Evolutionary conservation across 2,113 vertebrate species (phyloP).

Genomic region (Pollachius pollachius): DNA sequence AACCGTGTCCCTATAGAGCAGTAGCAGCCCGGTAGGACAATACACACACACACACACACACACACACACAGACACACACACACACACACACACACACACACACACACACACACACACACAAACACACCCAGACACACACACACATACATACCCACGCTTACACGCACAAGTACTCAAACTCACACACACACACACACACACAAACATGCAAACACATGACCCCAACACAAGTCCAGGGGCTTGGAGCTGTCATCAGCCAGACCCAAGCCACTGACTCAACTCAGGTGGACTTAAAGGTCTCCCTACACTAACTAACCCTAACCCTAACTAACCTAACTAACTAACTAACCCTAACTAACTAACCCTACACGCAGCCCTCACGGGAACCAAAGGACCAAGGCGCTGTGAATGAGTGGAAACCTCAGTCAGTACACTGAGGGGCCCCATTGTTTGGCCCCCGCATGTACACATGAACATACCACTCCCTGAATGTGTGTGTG

Average conservation of each 20-base stretch:
- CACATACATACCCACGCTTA: not conserved
- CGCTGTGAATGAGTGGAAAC: slow-evolving; percentile 63
- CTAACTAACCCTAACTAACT: too few species aligned
- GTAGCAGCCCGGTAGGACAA: slow-evolving; percentile 32
- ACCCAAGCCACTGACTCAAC: slow-evolving; percentile 42
- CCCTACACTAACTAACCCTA: too few species aligned
- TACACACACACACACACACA: slow-evolving; percentile 17
- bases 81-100: too few species aligned
- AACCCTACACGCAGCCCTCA: not conserved
- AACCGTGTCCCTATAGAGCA: too few species aligned
- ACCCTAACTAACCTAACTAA: too few species aligned
- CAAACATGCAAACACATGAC: slow-evolving; percentile 6
- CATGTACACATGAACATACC: slow-evolving; percentile 1
- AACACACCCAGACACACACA: slow-evolving; percentile 14
- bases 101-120: too few species aligned
- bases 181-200: slow-evolving; percentile 10
- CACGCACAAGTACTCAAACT: not conserved
- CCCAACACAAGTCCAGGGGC: not conserved
- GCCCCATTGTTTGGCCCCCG: slow-evolving; percentile 48
- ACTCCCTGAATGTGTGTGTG: not conserved
- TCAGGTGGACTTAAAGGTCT: not conserved
- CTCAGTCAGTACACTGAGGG: slow-evolving; percentile 41
- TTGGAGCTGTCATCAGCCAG: slow-evolving; percentile 27
- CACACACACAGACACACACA: too few species aligned
- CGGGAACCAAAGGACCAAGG: not conserved